phyloP scores from a whole-genome alignment of 2,888 invertebrate species.

The Phyllotreta cruciferae region DNA sequence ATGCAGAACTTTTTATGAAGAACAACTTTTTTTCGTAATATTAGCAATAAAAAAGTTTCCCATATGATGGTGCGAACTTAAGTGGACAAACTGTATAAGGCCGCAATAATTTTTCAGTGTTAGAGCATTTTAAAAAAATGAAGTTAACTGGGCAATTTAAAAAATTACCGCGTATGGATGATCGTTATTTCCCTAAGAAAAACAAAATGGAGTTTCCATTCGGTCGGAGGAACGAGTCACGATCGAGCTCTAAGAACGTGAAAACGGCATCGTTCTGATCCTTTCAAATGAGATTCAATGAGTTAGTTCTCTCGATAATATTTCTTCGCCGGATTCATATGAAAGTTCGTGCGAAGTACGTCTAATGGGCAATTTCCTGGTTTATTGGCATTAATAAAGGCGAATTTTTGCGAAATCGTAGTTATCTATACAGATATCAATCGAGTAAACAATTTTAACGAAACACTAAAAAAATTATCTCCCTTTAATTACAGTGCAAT shows the following conservation, averaged over 20 bases:
- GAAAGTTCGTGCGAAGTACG: constrained; percentile 54
- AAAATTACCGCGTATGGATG: constrained; percentile 3
- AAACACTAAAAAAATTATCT: no score
- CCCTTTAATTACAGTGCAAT: no score
- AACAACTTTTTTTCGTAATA: no score
- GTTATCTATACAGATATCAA: no score
- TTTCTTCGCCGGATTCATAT: constrained; percentile 54
- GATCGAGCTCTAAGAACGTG: constrained; percentile 54
- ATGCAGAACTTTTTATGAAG: no score
- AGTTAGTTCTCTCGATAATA: constrained; percentile 55
- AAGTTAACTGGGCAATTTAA: no score
- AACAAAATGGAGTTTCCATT: constrained; percentile 37
- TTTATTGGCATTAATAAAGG: constrained; percentile 13
- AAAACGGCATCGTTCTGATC: constrained; percentile 54
- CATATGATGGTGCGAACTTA: no score
- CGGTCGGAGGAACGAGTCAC: constrained; percentile 46
- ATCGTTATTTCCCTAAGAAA: constrained; percentile 23
- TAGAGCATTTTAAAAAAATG: no score
- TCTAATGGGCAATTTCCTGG: constrained; percentile 15
- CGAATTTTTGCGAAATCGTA: neutral
- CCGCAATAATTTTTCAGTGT: no score
- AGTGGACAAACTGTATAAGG: no score
- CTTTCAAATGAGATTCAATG: constrained; percentile 57
- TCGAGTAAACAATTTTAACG: no score
- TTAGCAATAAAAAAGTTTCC: no score